Evolutionary conservation across 1,140 invertebrate genomes (phyloP), one percentile per base, ranked within the genome.

Genomic region (Physella acuta): DNA sequence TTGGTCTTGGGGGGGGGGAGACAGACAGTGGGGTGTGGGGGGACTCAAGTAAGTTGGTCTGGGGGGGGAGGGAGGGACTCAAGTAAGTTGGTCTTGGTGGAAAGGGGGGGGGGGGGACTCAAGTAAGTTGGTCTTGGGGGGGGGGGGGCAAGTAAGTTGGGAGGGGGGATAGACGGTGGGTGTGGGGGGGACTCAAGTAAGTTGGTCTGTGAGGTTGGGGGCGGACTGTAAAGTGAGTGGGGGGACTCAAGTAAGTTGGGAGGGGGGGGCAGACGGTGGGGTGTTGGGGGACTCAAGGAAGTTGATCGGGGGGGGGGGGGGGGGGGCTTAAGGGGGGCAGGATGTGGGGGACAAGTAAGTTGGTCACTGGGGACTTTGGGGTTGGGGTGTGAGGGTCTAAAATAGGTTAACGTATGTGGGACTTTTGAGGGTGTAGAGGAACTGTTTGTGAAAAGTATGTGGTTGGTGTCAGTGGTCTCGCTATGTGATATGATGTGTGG

Each of bases 21-120:
- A 14, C 11, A 49, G 44, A 49, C 11, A n/a, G 44, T 14, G 44
- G 44, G n/a, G 44, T 14, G 11, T 30, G 58, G 58, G 33, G 14
- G 33, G 24, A 30, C 5, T 33, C 4, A 36, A 60, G 58, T 16
- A 24, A 31, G 58, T 14, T 14, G 33, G 11, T 24, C 28, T 14
- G 58, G 58, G 33, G 58, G 33, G 33, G 58, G 65, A 73, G 78
- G 11, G 79, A 78, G 79, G 75, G 77, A 72, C 76, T 81, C 72
- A 79, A 78, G 79, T 81, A 76, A 75, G 76, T 76, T 20, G 17
- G 31, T 17, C 26, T 17, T 55, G 44, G n/a, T 11, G 44, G n/a
- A n/a, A n/a, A n/a, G 44, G 44, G n/a, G 44, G 44, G n/a, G 44
- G 44, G 44, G n/a, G 44, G n/a, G n/a, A 49, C 11, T 14, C 11